A percentile compares a stretch with the other conserved stretches of the same genome.
Evolutionary conservation across 92 coral and sea anemone species (phyloP).

Genomic region (Porites divaricata): DNA sequence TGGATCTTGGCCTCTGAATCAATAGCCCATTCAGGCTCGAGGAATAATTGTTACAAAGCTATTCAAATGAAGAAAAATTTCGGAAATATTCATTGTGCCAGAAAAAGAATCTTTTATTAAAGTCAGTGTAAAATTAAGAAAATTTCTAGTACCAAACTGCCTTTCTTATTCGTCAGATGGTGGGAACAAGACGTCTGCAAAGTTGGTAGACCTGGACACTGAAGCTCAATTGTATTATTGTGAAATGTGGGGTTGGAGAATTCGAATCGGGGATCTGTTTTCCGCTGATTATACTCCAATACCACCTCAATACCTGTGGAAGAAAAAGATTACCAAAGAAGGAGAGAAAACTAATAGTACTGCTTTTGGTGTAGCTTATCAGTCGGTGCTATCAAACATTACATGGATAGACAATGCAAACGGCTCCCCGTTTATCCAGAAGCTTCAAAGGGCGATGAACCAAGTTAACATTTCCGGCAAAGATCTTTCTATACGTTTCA

Average conservation of each 20-base stretch:
- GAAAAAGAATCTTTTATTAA: background rate
- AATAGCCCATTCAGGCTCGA: too few relatives aligned
- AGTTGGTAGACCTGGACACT: constrained; percentile 75
- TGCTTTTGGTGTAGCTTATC: constrained; percentile 55
- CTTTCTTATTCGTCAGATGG: constrained; percentile 9
- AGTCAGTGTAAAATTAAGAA: background rate
- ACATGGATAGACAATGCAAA: constrained; percentile 36
- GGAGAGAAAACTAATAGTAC: background rate
- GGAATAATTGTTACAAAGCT: too few relatives aligned
- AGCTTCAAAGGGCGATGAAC: constrained; percentile 48
- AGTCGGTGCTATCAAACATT: constrained; percentile 69
- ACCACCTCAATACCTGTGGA: constrained; percentile 63
- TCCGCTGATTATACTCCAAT: constrained; percentile 71
- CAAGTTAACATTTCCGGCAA: constrained; percentile 25
- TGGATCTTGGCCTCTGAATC: too few relatives aligned
- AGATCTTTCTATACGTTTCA: constrained; percentile 73
- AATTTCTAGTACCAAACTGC: too few relatives aligned
- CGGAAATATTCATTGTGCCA: too few relatives aligned
- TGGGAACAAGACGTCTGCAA: constrained; percentile 54
- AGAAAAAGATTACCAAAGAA: background rate
- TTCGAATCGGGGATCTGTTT: constrained; percentile 61
- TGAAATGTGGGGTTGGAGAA: constrained; percentile 80
- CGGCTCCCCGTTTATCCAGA: constrained; percentile 32
- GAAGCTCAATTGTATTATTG: constrained; percentile 48
- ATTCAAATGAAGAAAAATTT: too few relatives aligned